Evolutionary conservation across 2,888 invertebrate genomes (phyloP).

Genomic region (Gari tellinella): DNA sequence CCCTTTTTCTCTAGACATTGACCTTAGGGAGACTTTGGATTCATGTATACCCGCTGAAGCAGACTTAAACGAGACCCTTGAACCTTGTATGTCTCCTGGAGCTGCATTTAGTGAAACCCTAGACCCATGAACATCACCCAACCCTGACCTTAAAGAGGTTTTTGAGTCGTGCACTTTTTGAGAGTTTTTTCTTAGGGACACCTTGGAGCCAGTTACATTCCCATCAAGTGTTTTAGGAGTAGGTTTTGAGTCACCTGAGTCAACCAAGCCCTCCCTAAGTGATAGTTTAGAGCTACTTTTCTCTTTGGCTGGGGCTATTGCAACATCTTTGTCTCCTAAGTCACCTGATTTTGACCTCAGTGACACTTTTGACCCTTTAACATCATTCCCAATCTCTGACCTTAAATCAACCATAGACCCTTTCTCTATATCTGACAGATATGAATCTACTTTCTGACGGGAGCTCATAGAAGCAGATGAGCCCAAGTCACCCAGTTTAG

Average conservation of each 20-base stretch:
- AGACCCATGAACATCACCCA: background rate
- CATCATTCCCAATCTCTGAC: background rate
- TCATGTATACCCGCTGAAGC: too few relatives aligned
- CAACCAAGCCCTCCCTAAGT: background rate
- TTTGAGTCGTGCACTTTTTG: slow-evolving; percentile 8
- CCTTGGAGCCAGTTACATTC: slow-evolving; percentile 17
- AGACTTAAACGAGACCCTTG: slow-evolving; percentile 18
- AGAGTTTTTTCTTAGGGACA: slow-evolving; percentile 12
- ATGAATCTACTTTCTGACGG: too few relatives aligned
- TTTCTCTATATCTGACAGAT: background rate
- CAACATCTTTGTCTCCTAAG: too few relatives aligned
- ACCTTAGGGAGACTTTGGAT: slow-evolving; percentile 9
- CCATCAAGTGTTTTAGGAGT: slow-evolving; percentile 8
- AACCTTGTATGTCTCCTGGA: slow-evolving; percentile 17
- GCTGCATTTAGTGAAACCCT: background rate
- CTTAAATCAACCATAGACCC: background rate
- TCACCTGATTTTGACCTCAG: slow-evolving; percentile 11
- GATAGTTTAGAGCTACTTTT: slow-evolving; percentile 7
- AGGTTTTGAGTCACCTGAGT: background rate
- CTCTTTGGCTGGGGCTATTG: background rate
- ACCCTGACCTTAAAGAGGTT: slow-evolving; percentile 4
- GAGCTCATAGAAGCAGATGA: too few relatives aligned
- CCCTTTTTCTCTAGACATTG: background rate
- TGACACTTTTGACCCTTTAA: slow-evolving; percentile 16
- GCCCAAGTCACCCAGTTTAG: too few relatives aligned